Base-by-base conservation (phyloP, 2,797 vertebrate species). In the Gymnothorax reevesii region DNA sequence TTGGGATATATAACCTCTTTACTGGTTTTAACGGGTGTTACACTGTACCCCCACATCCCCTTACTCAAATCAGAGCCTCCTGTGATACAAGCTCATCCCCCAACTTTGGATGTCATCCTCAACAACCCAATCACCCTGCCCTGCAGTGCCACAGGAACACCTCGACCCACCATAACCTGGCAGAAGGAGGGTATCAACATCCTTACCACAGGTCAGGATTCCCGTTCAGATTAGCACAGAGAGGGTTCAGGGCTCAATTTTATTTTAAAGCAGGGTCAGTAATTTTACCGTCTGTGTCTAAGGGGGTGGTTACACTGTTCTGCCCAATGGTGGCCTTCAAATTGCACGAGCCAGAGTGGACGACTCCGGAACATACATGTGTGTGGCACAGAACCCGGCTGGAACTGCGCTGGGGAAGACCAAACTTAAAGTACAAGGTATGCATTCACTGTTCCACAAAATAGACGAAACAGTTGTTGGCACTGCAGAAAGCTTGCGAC, bases 181-280 rank as follows among this genome's bases (percentile, higher is more conserved):
- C 99, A 99, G 92, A 99, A 99, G 90, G 99, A 99, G 93, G 98
- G 99, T 92, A 96, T 98, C 92, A 98, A 92, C 87, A 91, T 99
- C 88, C 90, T 94, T 86, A 95, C 95, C 22, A 91, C 96, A 94
- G 97, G 98, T 96, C 71, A 88, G 88, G 83, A 87, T 42, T 20
- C 13, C 33, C 13, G 20, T 15, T 6, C 42, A 9, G 20, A 25
- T 42, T 42, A 42, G 20, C 7, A n/a, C 55, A 49, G n/a, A 66
- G 13, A 27, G 54, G 57, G 2, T 54, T 25, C 25, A 22, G 13
- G 49, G 27, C 17, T 80, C 27, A 22, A 15, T 12, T 33, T 73
- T n/a, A 55, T 86, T 54, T 4, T 55, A 12, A 25, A 1, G n/a
- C n/a, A 59, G 12, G 17, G n/a, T 20, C 52, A 7, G 25, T 71